Evolutionary conservation across 2,113 vertebrate species (phyloP), one percentile per base, ranked within the genome.

Genomic region (Anser brachyrhynchus): DNA sequence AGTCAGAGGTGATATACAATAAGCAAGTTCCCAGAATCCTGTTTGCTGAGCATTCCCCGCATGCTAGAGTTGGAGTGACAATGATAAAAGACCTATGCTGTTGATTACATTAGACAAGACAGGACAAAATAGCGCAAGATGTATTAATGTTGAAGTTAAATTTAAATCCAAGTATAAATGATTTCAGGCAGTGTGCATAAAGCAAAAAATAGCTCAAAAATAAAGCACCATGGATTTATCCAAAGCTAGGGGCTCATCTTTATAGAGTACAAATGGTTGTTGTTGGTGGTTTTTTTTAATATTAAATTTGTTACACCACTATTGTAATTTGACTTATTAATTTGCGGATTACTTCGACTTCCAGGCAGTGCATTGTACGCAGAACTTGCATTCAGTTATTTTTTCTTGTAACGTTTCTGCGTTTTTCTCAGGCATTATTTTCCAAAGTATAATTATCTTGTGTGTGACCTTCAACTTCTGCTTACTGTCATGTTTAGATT

Each of bases 31-130:
- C 77, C 89, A 95, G 61, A 84, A 94, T 57, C 55, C 64, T 90
- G 84, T 95, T 95, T 84, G 77, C 92, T 90, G 94, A 95, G 61
- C 49, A n/a, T 70, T 84, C 75, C 61, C 77, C 84, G 58, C 26
- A 17, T 55, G 75, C 54, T 92, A 83, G 76, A 87, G 89, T 94
- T 22, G 4, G 95, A 97, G 93, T 97, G 96, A 97, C 96, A 97
- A 70, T 97, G 97, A 97, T 93, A 92, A 96, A 97, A 96, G 93
- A 97, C 93, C 89, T 13, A 11, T 13, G 46, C 70, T 78, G 55
- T 72, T 95, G 97, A 97, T 96, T 96, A 81, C 87, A 97, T 97
- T 97, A 97, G 93, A 96, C 87, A 94, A 93, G 97, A 95, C 97
- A 97, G 93, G 76, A 96, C 82, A 93, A 97, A 97, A 97, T 83